Evolutionary conservation across 1,140 invertebrate species (phyloP), one percentile per base, ranked within the genome.

Genomic region (Drosophila biarmipes): DNA sequence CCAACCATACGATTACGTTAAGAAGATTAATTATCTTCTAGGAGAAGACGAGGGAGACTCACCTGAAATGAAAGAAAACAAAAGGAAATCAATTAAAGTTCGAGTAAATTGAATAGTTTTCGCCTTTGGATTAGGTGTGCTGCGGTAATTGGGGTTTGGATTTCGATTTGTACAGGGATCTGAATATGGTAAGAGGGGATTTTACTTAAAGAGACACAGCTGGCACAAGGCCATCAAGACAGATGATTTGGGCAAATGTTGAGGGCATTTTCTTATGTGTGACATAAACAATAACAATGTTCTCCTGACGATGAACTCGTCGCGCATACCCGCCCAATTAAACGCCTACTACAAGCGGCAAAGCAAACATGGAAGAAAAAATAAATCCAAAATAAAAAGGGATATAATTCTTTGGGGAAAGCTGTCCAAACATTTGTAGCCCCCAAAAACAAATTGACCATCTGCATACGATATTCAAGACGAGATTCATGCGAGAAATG

Each of bases 321-420:
- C 62, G 40, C 66, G 31, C 66, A 24, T 69, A 55, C 67, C 48
- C 38, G 64, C 62, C 66, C 66, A 69, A 69, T 69, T 69, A 69
- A 55, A 45, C 24, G 62, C 24, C 48, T n/a, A 37, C 54, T 45
- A 27, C 40, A 42, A 56, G 59, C 38, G 19, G 21, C 59, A 35
- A 35, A 45, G 15, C 15, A 52, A 61, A 61, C 57, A 42, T 8
- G 29, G 19, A 2, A 21, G 8, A 15, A 19, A n/a, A n/a, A 7
- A 12, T 12, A 21, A 14, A n/a, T 6, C 14, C 4, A 48, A n/a
- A 24, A 6, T 5, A 15, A 35, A 17, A 15, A 17, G n/a, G 40
- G 40, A 19, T 19, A 19, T 10, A 19, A 27, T 34, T 63, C 11
- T 31, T 42, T 27, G 40, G 57, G 43, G 57, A 17, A 48, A 48